Percentiles rank a stretch among this genome's conserved stretches.
These are phyloP conservation scores for Acropora yongei DNA, from an alignment of 64 coral and sea anemone species.

Conservation along the genomic window DNA sequence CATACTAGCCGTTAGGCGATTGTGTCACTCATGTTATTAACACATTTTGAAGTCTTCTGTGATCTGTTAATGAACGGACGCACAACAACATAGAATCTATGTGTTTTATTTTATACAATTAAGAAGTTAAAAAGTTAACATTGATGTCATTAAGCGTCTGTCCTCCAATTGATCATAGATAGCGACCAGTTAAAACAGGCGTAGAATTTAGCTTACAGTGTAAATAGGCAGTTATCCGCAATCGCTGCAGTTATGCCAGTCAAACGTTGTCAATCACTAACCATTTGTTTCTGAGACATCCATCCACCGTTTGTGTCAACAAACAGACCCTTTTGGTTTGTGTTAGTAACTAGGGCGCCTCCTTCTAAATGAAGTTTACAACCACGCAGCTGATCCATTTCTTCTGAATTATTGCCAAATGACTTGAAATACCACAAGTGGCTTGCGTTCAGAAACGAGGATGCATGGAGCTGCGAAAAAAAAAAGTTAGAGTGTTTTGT, in stretches of 20 bases:
- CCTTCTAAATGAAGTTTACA: constrained; percentile 44
- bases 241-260: neutral
- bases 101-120: too few species aligned
- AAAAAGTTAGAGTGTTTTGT: neutral
- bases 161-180: too few species aligned
- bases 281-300: constrained; percentile 77
- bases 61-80: too few species aligned
- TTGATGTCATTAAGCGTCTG: too few species aligned
- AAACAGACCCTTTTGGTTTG: constrained; percentile 39
- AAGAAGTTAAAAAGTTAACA: too few species aligned
- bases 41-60: too few species aligned
- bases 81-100: too few species aligned
- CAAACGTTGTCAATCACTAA: neutral
- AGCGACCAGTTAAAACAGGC: too few species aligned
- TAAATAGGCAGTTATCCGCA: neutral
- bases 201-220: too few species aligned
- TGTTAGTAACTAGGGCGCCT: constrained; percentile 51
- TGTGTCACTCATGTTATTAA: too few species aligned
- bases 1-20: too few species aligned
- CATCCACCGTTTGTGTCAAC: constrained; percentile 68
- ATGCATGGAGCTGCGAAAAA: constrained; percentile 28
- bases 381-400: constrained; percentile 41
- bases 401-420: constrained; percentile 36
- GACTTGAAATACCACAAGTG: constrained; percentile 65
- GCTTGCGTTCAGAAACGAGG: constrained; percentile 33